Percentiles rank a stretch among this genome's conserved stretches.
These are phyloP conservation scores for Protaetia brevitarsis DNA, from an alignment of 1,140 invertebrate genomes.

Conservation along the genomic window DNA sequence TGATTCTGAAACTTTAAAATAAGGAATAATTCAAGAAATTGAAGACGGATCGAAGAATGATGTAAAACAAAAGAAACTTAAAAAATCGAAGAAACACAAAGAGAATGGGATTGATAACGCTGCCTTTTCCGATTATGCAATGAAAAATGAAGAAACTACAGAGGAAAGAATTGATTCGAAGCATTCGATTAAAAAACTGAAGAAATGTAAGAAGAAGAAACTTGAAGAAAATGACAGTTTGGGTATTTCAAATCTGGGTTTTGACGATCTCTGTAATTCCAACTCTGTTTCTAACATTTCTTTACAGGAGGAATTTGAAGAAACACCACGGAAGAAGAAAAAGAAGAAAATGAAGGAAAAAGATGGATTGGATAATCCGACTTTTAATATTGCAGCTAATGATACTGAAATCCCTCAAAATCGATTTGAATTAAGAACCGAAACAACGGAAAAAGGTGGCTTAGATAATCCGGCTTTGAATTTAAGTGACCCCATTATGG, in stretches of 20 bases:
- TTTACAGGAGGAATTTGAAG: background rate
- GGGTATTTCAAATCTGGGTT: background rate
- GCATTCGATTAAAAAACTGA: background rate
- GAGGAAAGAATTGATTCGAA: background rate
- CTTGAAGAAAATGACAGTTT: background rate
- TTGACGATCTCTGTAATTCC: background rate
- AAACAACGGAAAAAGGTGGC: slow-evolving; percentile 47
- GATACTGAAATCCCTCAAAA: background rate
- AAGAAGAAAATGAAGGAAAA: background rate
- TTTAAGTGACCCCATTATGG: slow-evolving; percentile 14
- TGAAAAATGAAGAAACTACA: background rate
- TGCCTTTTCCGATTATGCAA: slow-evolving; percentile 21
- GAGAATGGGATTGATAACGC: slow-evolving; percentile 32
- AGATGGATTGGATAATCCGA: slow-evolving; percentile 27
- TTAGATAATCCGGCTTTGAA: slow-evolving; percentile 35
- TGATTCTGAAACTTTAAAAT: background rate
- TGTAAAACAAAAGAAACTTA: background rate
- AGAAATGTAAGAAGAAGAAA: background rate
- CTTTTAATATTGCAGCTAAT: background rate
- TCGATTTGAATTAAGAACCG: background rate
- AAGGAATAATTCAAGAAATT: background rate
- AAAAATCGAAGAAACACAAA: slow-evolving; percentile 1
- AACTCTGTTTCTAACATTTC: background rate
- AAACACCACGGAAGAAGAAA: slow-evolving; percentile 28
- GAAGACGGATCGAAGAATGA: background rate